Conservation (phyloP, 2,797 vertebrate genomes). For the Nannoperca australis region DNA sequence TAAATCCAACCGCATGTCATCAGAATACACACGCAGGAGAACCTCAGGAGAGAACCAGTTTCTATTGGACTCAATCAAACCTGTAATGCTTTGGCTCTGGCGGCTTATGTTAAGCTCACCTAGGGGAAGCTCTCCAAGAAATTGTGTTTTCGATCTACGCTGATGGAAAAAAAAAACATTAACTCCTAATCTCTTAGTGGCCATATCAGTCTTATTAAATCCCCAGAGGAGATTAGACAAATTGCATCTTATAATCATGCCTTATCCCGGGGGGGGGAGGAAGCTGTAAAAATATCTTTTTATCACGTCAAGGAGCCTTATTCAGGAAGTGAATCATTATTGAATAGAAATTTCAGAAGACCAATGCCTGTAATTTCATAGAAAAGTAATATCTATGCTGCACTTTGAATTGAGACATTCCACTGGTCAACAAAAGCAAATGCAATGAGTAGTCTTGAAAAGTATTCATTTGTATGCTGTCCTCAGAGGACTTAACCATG, state of each 20-base stretch:
- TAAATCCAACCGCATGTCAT: conserved; percentile 56
- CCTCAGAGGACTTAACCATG: not conserved
- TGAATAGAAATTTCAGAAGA: conserved; percentile 33
- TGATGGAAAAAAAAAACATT: conserved; percentile 63
- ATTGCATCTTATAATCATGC: conserved; percentile 75
- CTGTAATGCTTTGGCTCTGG: conserved; percentile 55
- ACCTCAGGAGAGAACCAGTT: conserved; percentile 44
- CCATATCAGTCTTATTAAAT: conserved; percentile 77
- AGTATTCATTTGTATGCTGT: not conserved
- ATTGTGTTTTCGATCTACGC: conserved; percentile 60
- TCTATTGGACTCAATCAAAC: conserved; percentile 62
- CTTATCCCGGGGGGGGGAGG: conserved; percentile 48
- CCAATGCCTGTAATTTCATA: conserved; percentile 15
- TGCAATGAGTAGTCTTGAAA: not conserved
- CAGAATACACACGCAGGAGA: conserved; percentile 58
- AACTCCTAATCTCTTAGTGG: conserved; percentile 75
- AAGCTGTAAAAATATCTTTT: conserved; percentile 58
- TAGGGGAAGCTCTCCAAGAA: conserved; percentile 71
- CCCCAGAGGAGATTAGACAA: conserved; percentile 77
- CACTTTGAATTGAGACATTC: conserved; percentile 9
- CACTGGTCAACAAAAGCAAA: conserved; percentile 4
- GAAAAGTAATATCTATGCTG: not conserved
- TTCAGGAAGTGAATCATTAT: conserved; percentile 36
- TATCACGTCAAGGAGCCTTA: conserved; percentile 29
- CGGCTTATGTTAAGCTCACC: conserved; percentile 77